phyloP scores from a whole-genome alignment of 2,888 invertebrate species.

The Acrocyrtus sp. region DNA sequence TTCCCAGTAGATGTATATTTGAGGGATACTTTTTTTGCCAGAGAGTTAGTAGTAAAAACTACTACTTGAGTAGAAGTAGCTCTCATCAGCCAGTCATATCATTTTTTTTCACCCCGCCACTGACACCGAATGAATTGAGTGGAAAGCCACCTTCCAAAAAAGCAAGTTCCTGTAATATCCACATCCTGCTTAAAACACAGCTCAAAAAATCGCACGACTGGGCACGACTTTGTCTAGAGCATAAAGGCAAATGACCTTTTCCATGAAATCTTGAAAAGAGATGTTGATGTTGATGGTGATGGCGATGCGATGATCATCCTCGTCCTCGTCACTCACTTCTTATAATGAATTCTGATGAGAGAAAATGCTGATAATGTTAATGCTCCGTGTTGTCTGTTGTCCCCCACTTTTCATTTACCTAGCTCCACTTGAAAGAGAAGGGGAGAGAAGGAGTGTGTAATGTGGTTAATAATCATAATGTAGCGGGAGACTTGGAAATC shows the following conservation, averaged over 20 bases:
- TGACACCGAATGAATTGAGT: neutral
- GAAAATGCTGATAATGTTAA: conserved; percentile 24
- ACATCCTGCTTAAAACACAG: neutral
- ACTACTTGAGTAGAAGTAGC: no score
- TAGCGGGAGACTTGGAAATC: no score
- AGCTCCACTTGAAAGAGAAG: no score
- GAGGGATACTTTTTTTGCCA: no score
- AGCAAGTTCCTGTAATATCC: no score
- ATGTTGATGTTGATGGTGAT: neutral
- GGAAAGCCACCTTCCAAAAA: neutral
- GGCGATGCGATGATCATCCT: neutral
- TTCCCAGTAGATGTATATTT: no score
- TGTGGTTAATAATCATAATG: neutral
- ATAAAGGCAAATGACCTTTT: neutral
- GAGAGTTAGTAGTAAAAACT: neutral
- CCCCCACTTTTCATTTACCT: neutral
- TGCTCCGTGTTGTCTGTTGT: neutral
- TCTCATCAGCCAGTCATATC: neutral
- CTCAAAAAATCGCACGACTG: neutral
- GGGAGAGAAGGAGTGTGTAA: no score
- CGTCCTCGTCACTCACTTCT: neutral
- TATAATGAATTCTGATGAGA: conserved; percentile 34
- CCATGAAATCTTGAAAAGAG: neutral
- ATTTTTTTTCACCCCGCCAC: neutral
- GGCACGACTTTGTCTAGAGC: neutral